These are phyloP conservation scores for Serinus canaria DNA, from an alignment of 2,113 vertebrate genomes.

Conservation along the genomic window DNA sequence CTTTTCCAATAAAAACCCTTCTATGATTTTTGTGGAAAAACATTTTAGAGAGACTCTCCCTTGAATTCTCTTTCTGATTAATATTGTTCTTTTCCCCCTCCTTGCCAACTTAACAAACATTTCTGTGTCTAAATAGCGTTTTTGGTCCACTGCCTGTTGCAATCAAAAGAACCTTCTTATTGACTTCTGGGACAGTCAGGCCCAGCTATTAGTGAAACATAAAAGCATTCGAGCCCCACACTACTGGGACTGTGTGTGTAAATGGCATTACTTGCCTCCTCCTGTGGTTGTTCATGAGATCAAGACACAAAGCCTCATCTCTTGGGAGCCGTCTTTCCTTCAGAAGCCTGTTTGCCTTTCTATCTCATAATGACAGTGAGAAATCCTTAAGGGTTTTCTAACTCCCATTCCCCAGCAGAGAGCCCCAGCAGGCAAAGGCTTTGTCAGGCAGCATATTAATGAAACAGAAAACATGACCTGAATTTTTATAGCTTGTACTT, in stretches of 20 bases:
- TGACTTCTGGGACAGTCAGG: conserved; percentile 32
- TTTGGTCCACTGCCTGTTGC: conserved; percentile 16
- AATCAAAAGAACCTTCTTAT: conserved; percentile 25
- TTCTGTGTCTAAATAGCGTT: background rate
- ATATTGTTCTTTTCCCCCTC: background rate
- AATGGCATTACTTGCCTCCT: conserved; percentile 34
- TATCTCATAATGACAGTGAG: conserved; percentile 44
- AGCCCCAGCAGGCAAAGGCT: conserved; percentile 47
- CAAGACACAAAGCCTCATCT: conserved; percentile 45
- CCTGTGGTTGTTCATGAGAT: conserved; percentile 30
- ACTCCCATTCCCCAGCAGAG: conserved; percentile 26
- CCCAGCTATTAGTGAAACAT: conserved; percentile 8
- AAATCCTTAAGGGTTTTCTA: conserved; percentile 59
- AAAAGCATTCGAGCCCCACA: background rate
- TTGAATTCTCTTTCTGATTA: background rate
- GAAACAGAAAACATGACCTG: conserved; percentile 63
- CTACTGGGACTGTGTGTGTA: background rate
- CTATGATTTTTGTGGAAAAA: background rate
- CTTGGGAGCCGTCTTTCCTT: conserved; percentile 36
- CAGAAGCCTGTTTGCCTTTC: conserved; percentile 40
- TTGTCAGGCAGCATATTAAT: conserved; percentile 62
- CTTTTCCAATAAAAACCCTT: background rate
- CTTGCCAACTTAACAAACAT: background rate
- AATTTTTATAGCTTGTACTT: conserved; percentile 64
- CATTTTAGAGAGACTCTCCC: background rate